Base-by-base conservation (phyloP, 2,113 vertebrate species). In the Monarcha castaneiventris region DNA sequence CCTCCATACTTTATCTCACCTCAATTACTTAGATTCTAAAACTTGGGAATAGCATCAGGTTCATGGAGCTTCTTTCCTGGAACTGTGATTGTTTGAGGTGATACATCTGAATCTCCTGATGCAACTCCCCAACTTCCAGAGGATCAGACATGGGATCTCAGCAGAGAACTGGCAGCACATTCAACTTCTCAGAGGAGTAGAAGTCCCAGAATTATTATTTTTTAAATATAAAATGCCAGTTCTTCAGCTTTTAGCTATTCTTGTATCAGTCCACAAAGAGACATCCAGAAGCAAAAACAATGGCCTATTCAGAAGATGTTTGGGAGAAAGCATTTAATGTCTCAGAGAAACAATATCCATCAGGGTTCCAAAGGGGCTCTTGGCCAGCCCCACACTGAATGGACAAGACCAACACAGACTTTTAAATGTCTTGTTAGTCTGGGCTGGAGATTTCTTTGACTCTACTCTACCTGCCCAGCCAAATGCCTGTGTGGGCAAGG, bases 251-350 rank as follows among this genome's bases (percentile, higher is more conserved):
- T 93, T 61, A 91, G 95, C 90, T 92, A 84, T 94, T 96, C 91
- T 96, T 96, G 63, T 96, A 88, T 83, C 88, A 52, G 56, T 74
- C 79, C 75, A 92, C 75, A 90, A 91, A 88, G 68, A 39, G 59
- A 76, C 75, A 93, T 84, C 93, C 93, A 96, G 79, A 95, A 95
- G 68, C 55, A 59, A 86, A 90, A 63, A 95, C 91, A 96, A 97
- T 96, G 51, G 84, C 61, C 93, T 95, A 96, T 96, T 97, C 94
- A 97, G 83, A 87, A 73, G 37, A 79, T 51, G 48, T 89, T 51
- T 79, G 93, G 92, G 55, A 82, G 64, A 90, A 95, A 91, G 46
- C 72, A 90, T 74, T 93, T 93, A 90, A 77, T 85, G 62, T 63
- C 63, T 35, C 51, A 87, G 84, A 90, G 55, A 90, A 94, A 95